phyloP scores from a whole-genome alignment of 1,140 invertebrate species.

The Drosophila watanabei region DNA sequence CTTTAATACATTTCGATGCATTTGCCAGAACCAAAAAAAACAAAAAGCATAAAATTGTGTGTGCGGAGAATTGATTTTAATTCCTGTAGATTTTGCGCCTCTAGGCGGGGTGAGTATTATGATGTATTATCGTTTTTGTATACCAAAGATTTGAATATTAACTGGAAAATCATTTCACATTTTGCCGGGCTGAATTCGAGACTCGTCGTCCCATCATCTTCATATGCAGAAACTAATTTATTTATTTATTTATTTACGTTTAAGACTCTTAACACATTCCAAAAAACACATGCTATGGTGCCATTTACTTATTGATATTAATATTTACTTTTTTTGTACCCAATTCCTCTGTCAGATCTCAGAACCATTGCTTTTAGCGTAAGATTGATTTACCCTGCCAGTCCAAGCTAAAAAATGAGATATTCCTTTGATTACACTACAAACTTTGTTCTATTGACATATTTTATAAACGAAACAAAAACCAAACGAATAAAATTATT shows the following conservation, averaged over 20 bases:
- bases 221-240: constrained; percentile 50
- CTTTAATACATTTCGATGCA: constrained; percentile 45
- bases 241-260: constrained; percentile 68
- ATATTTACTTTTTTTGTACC: constrained; percentile 29
- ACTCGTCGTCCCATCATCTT: constrained; percentile 34
- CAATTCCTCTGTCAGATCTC: constrained; percentile 35
- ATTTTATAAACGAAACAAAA: constrained; percentile 34
- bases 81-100: constrained; percentile 51
- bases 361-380: constrained; percentile 49
- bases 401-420: constrained; percentile 6
- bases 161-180: constrained; percentile 42
- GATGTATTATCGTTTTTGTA: constrained; percentile 45
- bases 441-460: constrained; percentile 49
- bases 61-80: constrained; percentile 50
- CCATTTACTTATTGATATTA: constrained; percentile 69
- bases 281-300: constrained; percentile 64
- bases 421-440: constrained; percentile 31
- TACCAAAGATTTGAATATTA: constrained; percentile 70
- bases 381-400: constrained; percentile 51
- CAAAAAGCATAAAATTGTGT: constrained; percentile 18
- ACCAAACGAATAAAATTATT: constrained; percentile 40
- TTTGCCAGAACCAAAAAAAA: constrained; percentile 48
- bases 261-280: constrained; percentile 70
- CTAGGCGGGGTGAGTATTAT: constrained; percentile 58
- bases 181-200: constrained; percentile 57